Evolutionary conservation across 2,113 vertebrate genomes (phyloP).

Genomic region (Halichoerus grypus): DNA sequence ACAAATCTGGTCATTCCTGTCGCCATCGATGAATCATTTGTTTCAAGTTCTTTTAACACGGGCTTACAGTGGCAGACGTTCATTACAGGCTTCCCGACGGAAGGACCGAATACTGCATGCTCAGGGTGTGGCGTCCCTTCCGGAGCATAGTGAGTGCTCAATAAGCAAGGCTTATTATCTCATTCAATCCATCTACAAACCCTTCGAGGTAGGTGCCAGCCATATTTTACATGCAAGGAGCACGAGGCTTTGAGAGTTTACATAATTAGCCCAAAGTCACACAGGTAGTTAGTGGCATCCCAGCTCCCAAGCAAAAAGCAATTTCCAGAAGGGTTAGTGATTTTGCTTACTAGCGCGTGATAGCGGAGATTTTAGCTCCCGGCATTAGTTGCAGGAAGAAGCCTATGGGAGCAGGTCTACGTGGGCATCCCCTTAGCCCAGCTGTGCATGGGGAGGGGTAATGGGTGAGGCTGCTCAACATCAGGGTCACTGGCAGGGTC

Average conservation of each 20-base stretch:
- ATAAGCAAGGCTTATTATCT: background rate
- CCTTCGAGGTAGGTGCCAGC: conserved; percentile 39
- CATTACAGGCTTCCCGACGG: background rate
- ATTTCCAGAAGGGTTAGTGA: conserved; percentile 55
- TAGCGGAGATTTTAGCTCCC: background rate
- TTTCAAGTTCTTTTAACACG: conserved; percentile 34
- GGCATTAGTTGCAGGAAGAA: background rate
- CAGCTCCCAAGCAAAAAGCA: conserved; percentile 41
- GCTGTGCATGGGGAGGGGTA: background rate
- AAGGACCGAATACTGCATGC: background rate
- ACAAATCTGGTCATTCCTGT: conserved; percentile 49
- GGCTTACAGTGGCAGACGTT: background rate
- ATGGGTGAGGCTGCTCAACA: background rate
- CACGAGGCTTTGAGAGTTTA: conserved; percentile 59
- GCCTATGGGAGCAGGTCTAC: background rate
- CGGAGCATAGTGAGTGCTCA: background rate
- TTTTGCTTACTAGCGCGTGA: background rate
- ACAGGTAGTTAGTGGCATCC: conserved; percentile 53
- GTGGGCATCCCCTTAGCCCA: background rate
- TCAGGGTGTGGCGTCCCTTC: background rate
- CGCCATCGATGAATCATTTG: background rate
- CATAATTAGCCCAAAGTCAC: conserved; percentile 59
- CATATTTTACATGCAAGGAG: conserved; percentile 58
- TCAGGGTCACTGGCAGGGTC: background rate
- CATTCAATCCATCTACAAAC: conserved; percentile 34